phyloP scores from a whole-genome alignment of 2,113 vertebrate species.

The Pygoscelis adeliae region DNA sequence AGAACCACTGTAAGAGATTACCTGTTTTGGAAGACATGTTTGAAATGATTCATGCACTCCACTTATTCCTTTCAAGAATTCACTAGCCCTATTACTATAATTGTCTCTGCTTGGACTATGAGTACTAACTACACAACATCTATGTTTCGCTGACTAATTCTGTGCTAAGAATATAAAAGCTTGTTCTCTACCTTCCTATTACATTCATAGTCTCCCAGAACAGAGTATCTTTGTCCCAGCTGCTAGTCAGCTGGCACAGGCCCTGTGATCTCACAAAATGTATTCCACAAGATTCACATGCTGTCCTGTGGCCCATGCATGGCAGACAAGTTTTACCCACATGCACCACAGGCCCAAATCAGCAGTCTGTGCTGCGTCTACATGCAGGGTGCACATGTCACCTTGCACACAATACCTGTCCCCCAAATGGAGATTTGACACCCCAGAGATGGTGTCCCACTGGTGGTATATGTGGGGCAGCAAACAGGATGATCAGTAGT shows the following conservation, averaged over 20 bases:
- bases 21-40: neutral
- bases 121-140: neutral
- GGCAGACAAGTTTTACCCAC: neutral
- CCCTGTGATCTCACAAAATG: neutral
- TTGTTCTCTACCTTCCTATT: neutral
- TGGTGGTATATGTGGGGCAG: neutral
- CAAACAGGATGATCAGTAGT: neutral
- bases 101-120: neutral
- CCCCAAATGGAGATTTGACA: neutral
- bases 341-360: neutral
- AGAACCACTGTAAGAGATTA: neutral
- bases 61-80: neutral
- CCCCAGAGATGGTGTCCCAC: accelerated
- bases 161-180: neutral
- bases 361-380: neutral
- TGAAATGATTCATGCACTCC: neutral
- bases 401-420: neutral
- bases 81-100: neutral
- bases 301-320: neutral
- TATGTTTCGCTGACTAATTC: neutral
- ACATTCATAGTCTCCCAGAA: neutral
- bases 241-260: neutral
- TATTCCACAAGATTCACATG: neutral
- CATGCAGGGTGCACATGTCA: neutral
- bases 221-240: neutral